Evolutionary conservation across 2,113 vertebrate species (phyloP).

Genomic region (Todiramphus saurophagus): DNA sequence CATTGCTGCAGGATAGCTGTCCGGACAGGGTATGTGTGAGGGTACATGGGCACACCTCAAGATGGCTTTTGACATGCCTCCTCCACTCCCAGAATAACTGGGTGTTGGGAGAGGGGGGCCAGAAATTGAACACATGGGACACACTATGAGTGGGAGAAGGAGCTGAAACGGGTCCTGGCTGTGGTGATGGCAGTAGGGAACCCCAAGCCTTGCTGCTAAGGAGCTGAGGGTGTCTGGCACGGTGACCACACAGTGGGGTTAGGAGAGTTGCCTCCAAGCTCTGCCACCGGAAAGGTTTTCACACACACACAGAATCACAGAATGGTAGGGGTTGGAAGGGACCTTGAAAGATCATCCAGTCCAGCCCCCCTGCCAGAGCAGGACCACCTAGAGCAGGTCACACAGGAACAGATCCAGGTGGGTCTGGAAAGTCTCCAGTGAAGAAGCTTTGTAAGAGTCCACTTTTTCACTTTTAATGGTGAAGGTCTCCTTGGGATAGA

Average conservation of each 20-base stretch:
- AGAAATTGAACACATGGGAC: not conserved
- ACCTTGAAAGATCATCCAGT: too few relatives aligned
- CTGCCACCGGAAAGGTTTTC: not conserved
- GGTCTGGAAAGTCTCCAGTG: too few relatives aligned
- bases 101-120: not conserved
- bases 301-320: too few relatives aligned
- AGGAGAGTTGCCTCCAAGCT: not conserved
- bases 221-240: not conserved
- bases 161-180: not conserved
- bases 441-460: not conserved
- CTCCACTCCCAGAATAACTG: not conserved
- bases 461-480: not conserved
- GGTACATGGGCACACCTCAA: not conserved
- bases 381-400: too few relatives aligned
- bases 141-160: not conserved
- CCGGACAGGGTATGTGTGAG: not conserved
- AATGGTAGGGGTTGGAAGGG: too few relatives aligned
- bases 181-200: not conserved
- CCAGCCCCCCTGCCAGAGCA: too few relatives aligned
- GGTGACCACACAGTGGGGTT: not conserved
- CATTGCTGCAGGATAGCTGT: not conserved
- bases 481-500: not conserved
- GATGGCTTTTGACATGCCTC: not conserved
- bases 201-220: not conserved
- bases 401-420: too few relatives aligned